phyloP scores from a whole-genome alignment of 1,140 invertebrate species.

The Drosophila insularis region DNA sequence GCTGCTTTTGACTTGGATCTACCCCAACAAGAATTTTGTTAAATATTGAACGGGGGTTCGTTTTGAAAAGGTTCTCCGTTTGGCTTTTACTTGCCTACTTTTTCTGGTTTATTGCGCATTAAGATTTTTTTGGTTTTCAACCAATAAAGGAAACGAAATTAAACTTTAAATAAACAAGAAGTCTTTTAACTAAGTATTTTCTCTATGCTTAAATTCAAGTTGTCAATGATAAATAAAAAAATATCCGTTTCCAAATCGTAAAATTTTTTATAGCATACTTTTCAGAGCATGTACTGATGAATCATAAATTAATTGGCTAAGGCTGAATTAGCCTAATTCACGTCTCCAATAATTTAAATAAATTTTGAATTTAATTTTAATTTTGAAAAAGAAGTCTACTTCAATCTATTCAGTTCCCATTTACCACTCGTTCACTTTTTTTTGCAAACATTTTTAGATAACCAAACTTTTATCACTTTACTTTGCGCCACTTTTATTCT shows the following conservation, averaged over 20 bases:
- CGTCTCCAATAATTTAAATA: too few relatives aligned
- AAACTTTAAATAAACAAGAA: not conserved
- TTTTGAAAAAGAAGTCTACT: too few relatives aligned
- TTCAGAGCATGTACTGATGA: too few relatives aligned
- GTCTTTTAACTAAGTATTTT: not conserved
- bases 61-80: conserved; percentile 23
- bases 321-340: too few relatives aligned
- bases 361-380: too few relatives aligned
- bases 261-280: too few relatives aligned
- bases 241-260: too few relatives aligned
- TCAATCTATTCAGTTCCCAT: conserved; percentile 12
- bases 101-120: conserved; percentile 53
- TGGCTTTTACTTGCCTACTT: conserved; percentile 26
- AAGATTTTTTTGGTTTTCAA: conserved; percentile 5
- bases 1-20: conserved; percentile 34
- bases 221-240: too few relatives aligned
- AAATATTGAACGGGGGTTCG: conserved; percentile 30
- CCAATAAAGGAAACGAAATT: conserved; percentile 9
- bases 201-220: too few relatives aligned
- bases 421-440: conserved; percentile 14
- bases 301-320: too few relatives aligned
- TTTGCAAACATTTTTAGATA: conserved; percentile 24
- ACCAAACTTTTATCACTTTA: conserved; percentile 55
- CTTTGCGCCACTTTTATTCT: not conserved
- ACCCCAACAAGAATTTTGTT: conserved; percentile 57